phyloP scores from a whole-genome alignment of 2,113 vertebrate species.

The Pachyramphus minor region DNA sequence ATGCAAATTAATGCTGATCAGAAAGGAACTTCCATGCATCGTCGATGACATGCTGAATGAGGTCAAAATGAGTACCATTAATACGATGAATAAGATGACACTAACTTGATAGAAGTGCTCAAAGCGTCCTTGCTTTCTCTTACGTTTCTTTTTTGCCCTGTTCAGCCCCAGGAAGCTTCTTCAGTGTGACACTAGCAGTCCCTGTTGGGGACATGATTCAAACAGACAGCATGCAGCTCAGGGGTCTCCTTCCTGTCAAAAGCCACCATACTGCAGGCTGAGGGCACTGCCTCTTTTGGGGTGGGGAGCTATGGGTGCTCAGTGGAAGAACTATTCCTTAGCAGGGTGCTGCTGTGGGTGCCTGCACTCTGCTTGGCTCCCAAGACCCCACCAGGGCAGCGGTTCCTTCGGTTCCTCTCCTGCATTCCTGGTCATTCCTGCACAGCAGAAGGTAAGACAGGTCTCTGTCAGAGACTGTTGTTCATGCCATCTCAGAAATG shows the following conservation, averaged over 20 bases:
- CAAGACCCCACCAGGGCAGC: too few species aligned
- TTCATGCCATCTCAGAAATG: not conserved
- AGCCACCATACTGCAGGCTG: not conserved
- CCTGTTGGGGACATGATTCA: not conserved
- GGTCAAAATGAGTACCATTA: not conserved
- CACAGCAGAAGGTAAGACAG: not conserved
- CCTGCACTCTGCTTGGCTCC: not conserved
- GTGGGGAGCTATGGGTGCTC: not conserved
- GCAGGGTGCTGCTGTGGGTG: not conserved
- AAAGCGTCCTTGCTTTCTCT: not conserved
- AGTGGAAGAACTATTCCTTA: not conserved
- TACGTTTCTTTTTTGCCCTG: not conserved
- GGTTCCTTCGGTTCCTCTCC: not conserved
- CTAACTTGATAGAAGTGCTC: not conserved
- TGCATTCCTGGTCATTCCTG: not conserved
- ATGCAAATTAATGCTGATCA: constrained; percentile 8
- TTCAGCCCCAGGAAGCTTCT: not conserved
- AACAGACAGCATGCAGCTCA: not conserved
- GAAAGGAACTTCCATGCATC: not conserved
- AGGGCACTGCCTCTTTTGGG: not conserved
- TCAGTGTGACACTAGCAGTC: not conserved
- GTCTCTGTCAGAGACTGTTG: not conserved
- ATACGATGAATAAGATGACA: not conserved
- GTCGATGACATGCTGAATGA: not conserved
- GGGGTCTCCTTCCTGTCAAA: not conserved